Evolutionary conservation across 2,113 vertebrate genomes (phyloP), one percentile per base, ranked within the genome.

Genomic region (Clarias macrocephalus): DNA sequence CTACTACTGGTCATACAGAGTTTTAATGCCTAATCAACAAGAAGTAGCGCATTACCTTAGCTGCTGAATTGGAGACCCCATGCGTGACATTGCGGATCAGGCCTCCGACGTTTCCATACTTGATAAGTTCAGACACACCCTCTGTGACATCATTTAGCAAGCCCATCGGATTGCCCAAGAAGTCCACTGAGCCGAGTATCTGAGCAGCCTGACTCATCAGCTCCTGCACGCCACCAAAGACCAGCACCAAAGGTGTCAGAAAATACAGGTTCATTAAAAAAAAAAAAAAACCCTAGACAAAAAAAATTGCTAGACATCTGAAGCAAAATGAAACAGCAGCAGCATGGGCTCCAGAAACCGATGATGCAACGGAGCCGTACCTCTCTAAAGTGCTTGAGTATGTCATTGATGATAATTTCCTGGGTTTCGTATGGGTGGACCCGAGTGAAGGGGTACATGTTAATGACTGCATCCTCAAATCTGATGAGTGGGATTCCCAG

Each of bases 151-250:
- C 98, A 52, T 96, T 99, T 83, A 98, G 66, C 0, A 99, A 96
- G 5, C 98, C 98, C 96, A 99, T 97, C 12, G 98, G 98, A 91
- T 99, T 99, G 81, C 98, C 98, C 70, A 99, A 95, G 92, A 99
- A 99, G 93, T 99, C 97, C 90, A 99, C 98, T 0, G 98, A 99
- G 52, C 98, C 98, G 13, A 99, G 93, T 91, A 99, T 99, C 92
- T 97, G 96, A 88, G 97, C 97, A 3, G 97, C 98, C 90, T 99
- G 98, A 90, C 98, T 97, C n/a, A 99, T 95, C 90, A 99, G 94
- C 91, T 99, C 98, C 98, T 99, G 59, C 13, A 82, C 0, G 59
- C 13, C 48, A 21, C 54, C 66, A 77, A 3, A 81, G 18, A 59
- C 25, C 18, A 54, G 25, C 19, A 75, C 7, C 19, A 54, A 57